These are phyloP conservation scores for Lycia hirtaria DNA, from an alignment of 2,888 invertebrate genomes.

Conservation along the genomic window DNA sequence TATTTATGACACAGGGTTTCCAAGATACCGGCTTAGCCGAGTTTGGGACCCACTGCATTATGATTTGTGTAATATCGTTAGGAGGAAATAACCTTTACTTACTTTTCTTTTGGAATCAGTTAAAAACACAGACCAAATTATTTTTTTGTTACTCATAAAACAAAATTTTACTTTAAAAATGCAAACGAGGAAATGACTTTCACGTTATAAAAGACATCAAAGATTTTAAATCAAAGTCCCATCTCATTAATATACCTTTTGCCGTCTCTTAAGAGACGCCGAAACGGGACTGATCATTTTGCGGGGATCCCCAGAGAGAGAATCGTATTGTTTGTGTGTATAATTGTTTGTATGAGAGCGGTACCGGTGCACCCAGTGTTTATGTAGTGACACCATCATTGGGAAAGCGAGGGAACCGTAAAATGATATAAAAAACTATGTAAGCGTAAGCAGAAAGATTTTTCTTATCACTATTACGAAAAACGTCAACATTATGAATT, in stretches of 20 bases:
- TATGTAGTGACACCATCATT: constrained; percentile 47
- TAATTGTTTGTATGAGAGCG: constrained; percentile 72
- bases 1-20: no score
- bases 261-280: constrained; percentile 43
- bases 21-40: no score
- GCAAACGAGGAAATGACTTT: constrained; percentile 32
- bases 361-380: constrained; percentile 55
- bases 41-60: no score
- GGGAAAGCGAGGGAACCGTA: no score
- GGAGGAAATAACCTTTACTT: no score
- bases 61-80: no score
- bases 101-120: no score
- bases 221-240: constrained; percentile 63
- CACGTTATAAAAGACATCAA: constrained; percentile 40
- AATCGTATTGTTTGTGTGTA: constrained; percentile 53
- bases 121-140: no score
- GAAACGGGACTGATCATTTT: constrained; percentile 68
- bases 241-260: constrained; percentile 74
- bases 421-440: no score
- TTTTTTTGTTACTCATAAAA: background rate
- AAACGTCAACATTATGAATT: no score
- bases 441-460: no score
- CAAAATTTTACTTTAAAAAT: background rate
- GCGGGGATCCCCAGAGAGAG: constrained; percentile 73
- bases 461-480: no score